Percentiles rank a stretch among this genome's conserved stretches.
Evolutionary conservation across 2,113 vertebrate genomes (phyloP).

Genomic region (Semnornis frantzii): DNA sequence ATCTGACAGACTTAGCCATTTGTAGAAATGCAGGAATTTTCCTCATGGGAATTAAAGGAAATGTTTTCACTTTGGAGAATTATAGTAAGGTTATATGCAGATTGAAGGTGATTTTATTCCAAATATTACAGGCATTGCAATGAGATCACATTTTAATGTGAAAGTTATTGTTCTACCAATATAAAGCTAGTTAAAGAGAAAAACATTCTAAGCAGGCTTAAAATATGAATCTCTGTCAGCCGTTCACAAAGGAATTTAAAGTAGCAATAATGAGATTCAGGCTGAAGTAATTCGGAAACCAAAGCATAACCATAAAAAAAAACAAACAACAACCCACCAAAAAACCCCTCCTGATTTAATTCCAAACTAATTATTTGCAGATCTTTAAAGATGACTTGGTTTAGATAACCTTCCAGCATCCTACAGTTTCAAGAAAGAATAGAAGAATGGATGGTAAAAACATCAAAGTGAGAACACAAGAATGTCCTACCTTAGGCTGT

Average conservation of each 20-base stretch:
- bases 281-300: neutral
- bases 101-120: neutral
- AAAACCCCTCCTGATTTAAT: neutral
- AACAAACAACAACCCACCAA: too few relatives aligned
- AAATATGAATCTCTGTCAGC: neutral
- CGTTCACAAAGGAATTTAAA: neutral
- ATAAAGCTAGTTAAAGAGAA: neutral
- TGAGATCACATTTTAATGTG: neutral
- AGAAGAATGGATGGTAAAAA: neutral
- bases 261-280: neutral
- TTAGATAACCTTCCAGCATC: neutral
- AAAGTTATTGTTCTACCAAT: neutral
- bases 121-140: neutral
- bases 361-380: neutral
- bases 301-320: neutral
- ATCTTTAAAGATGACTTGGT: neutral
- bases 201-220: neutral
- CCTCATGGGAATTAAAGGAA: neutral
- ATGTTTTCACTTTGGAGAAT: neutral
- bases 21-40: neutral
- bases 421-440: neutral
- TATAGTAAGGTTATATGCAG: neutral
- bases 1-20: neutral
- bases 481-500: conserved; percentile 81
- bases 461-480: neutral